Conservation (phyloP, 2,113 vertebrate genomes). For the Mirounga angustirostris region DNA sequence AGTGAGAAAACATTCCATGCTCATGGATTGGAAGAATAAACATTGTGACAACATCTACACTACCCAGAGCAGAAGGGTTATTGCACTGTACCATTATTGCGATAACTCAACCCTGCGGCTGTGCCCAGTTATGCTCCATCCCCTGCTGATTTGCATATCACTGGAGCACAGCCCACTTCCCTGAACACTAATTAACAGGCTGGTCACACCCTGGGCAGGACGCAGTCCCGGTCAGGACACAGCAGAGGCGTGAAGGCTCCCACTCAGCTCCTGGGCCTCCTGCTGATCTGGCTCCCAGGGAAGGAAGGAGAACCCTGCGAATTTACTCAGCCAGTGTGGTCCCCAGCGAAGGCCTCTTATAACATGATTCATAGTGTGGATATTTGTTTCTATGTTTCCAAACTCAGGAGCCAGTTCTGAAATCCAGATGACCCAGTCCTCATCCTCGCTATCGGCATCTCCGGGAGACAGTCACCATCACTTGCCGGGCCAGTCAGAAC, state of each 20-base stretch:
- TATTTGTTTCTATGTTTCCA: neutral
- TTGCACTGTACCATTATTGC: neutral
- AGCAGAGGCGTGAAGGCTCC: neutral
- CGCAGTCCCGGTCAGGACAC: neutral
- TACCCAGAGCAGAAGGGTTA: neutral
- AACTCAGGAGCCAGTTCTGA: neutral
- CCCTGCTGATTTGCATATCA: neutral
- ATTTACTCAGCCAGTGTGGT: neutral
- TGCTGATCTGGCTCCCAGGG: neutral
- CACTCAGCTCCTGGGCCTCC: neutral
- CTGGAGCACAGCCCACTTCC: neutral
- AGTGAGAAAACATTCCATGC: neutral
- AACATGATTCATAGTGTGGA: neutral
- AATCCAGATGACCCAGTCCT: neutral
- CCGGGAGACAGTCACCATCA: neutral
- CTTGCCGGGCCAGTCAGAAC: neutral
- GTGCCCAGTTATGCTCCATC: too few species aligned
- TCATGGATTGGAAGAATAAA: neutral
- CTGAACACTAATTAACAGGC: neutral
- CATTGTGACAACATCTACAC: neutral
- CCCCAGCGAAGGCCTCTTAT: rapidly evolving
- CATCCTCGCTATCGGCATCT: neutral
- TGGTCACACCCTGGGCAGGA: neutral
- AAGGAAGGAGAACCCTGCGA: neutral
- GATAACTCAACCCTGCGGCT: neutral